Percentiles rank a stretch among this genome's conserved stretches.
These are phyloP conservation scores for Salvator merianae DNA, from an alignment of 2,113 vertebrate genomes.

Conservation along the genomic window DNA sequence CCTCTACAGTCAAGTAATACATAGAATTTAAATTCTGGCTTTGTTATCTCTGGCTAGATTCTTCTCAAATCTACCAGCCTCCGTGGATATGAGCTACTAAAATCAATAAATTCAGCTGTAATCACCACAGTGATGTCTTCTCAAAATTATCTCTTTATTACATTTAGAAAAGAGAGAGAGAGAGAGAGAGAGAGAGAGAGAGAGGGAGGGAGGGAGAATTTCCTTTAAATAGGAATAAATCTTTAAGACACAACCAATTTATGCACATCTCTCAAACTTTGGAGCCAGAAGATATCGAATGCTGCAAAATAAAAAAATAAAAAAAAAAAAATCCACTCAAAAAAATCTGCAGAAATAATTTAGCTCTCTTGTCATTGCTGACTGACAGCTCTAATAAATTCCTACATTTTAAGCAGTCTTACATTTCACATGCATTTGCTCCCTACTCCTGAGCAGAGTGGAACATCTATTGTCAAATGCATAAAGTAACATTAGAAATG, in stretches of 20 bases:
- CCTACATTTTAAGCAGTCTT: conserved; percentile 78
- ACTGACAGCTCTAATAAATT: conserved; percentile 82
- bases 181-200: too few species aligned
- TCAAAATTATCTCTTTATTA: conserved; percentile 35
- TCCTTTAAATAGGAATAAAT: conserved; percentile 40
- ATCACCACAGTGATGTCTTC: background rate
- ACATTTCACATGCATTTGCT: conserved; percentile 75
- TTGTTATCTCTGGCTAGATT: background rate
- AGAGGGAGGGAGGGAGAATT: background rate
- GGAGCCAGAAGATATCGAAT: conserved; percentile 65
- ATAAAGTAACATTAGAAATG: conserved; percentile 82
- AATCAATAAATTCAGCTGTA: background rate
- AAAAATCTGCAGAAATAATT: conserved; percentile 76
- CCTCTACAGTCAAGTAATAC: background rate
- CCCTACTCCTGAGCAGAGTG: conserved; percentile 68
- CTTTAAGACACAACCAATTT: conserved; percentile 52
- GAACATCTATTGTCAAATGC: conserved; percentile 79
- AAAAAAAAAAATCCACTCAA: conserved; percentile 58
- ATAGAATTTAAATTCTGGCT: background rate
- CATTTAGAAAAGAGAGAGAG: conserved; percentile 18
- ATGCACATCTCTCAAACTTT: conserved; percentile 49
- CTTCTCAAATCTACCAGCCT: background rate
- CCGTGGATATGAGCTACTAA: background rate
- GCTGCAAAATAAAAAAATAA: conserved; percentile 23
- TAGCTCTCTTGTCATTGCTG: conserved; percentile 72